Evolutionary conservation across 2,113 vertebrate genomes (phyloP).

Genomic region (Lophius piscatorius): DNA sequence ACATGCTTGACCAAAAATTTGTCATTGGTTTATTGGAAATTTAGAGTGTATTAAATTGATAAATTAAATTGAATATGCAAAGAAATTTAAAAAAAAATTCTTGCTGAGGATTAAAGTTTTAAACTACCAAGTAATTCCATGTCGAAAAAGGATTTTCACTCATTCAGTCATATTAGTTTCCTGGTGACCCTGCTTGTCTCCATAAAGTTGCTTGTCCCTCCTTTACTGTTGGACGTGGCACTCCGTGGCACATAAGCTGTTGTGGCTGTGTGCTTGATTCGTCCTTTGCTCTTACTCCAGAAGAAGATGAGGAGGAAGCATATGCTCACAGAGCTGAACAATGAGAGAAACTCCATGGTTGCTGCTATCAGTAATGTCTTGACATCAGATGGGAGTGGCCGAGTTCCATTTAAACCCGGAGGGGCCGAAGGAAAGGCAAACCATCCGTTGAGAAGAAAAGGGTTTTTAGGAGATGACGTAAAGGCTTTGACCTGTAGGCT

Average conservation of each 20-base stretch:
- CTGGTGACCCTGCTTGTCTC: slow-evolving; percentile 79
- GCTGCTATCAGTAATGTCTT: slow-evolving; percentile 83
- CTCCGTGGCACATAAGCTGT: slow-evolving; percentile 83
- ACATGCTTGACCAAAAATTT: too few relatives aligned
- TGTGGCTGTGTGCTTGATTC: slow-evolving; percentile 84
- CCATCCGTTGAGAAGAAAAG: slow-evolving; percentile 65
- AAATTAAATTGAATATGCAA: too few relatives aligned
- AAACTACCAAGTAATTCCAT: too few relatives aligned
- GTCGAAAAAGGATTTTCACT: neutral
- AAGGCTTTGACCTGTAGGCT: slow-evolving; percentile 78
- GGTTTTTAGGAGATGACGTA: slow-evolving; percentile 57
- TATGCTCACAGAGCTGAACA: slow-evolving; percentile 85
- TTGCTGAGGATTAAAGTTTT: too few relatives aligned
- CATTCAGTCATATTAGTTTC: slow-evolving; percentile 78
- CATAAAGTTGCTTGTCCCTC: slow-evolving; percentile 43
- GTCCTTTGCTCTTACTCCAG: slow-evolving; percentile 87
- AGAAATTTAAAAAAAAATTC: too few relatives aligned
- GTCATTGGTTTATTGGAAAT: too few relatives aligned
- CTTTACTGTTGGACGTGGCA: slow-evolving; percentile 20
- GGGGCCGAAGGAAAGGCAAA: slow-evolving; percentile 56
- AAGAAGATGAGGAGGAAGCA: slow-evolving; percentile 89
- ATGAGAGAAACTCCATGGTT: slow-evolving; percentile 86
- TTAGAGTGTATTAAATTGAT: too few relatives aligned
- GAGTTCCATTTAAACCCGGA: slow-evolving; percentile 39
- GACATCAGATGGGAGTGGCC: slow-evolving; percentile 72